A percentile compares a stretch with the other conserved stretches of the same genome.
phyloP scores from a whole-genome alignment of 2,113 vertebrate species.

The Orycteropus afer region DNA sequence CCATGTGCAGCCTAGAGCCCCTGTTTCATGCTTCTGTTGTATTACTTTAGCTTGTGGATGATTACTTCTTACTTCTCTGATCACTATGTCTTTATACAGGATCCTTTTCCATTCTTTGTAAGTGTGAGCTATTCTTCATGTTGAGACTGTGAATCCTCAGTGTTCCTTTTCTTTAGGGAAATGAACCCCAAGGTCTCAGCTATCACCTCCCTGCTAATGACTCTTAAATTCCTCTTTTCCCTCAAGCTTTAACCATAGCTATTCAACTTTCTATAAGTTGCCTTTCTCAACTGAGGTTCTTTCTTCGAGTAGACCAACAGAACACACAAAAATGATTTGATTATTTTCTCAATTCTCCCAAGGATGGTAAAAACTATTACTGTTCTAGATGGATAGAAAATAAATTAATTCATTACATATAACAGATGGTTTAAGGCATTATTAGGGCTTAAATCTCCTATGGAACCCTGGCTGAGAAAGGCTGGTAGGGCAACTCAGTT shows the following conservation, averaged over 20 bases:
- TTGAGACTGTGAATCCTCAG: background rate
- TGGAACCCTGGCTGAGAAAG: slow-evolving; percentile 10
- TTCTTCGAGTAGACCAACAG: slow-evolving; percentile 9
- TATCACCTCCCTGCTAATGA: background rate
- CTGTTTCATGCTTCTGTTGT: background rate
- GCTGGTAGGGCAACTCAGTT: background rate
- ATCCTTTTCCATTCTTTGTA: background rate
- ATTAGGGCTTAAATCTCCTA: background rate
- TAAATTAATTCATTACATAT: background rate
- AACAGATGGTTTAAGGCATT: background rate
- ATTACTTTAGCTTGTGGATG: background rate
- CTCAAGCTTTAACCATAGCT: background rate
- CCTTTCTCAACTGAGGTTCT: background rate
- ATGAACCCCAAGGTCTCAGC: background rate
- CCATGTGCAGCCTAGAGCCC: background rate
- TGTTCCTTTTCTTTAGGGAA: background rate
- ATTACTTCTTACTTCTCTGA: background rate
- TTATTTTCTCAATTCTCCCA: slow-evolving; percentile 15
- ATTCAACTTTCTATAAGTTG: background rate
- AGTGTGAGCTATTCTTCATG: background rate
- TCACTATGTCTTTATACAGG: background rate
- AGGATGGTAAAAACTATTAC: background rate
- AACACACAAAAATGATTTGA: background rate
- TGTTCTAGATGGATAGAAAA: background rate
- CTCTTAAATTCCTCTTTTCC: background rate